Evolutionary conservation across 2,888 invertebrate species (phyloP), one percentile per base, ranked within the genome.

Genomic region (Iphiclides podalirius): DNA sequence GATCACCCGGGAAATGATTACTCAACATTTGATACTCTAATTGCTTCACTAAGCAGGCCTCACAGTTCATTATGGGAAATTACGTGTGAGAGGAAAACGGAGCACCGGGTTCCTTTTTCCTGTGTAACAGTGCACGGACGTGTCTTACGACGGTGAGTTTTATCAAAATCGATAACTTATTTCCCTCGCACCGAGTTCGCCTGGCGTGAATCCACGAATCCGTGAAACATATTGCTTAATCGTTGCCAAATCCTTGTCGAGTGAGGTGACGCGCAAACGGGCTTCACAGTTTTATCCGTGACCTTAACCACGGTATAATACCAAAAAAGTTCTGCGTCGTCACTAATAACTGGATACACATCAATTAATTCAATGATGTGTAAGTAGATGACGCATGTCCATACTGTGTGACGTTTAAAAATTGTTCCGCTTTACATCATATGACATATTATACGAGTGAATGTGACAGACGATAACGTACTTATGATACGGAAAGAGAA

Each of bases 201-300:
- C 38, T 38, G 46, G 46, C 46, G 9, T 33, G 13, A 20, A 31
- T 46, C 46, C 46, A 46, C 38, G 14, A 38, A 38, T 46, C n/a
- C 20, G 33, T 33, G n/a, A 38, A 39, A 38, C 38, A 33, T 37
- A 45, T 39, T 39, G 17, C 4, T 33, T 46, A 33, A 45, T 15
- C 28, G 38, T 33, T 39, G 38, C 46, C 46, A 46, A 39, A 38
- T 39, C 31, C 46, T 38, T 39, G 38, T 46, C 8, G 38, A 20
- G 38, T 38, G 15, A 37, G 16, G 16, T 39, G 20, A 38, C 31
- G 11, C 31, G 28, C 7, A 45, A 26, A 28, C 1, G 11, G 31
- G n/a, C 33, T 42, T 33, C 42, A 31, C 31, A 31, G 31, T 31
- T 31, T 31, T 12, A 11, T 28, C 28, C 28, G 20, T 20, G 20